Percentiles rank a stretch among this genome's conserved stretches.
Conservation (phyloP, 2,797 vertebrate species). For the Myotis pilosus region DNA sequence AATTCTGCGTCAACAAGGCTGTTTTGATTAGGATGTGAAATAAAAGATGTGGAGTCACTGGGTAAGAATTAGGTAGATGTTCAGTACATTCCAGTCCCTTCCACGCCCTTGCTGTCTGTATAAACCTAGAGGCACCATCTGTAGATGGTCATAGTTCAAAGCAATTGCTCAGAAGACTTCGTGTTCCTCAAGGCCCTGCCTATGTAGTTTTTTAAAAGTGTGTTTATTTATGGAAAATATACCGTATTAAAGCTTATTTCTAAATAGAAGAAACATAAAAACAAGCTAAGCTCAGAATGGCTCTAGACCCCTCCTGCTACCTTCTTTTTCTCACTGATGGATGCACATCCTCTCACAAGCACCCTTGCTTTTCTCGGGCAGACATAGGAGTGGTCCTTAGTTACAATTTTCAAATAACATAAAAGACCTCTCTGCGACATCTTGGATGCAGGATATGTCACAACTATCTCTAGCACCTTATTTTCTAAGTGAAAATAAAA, state of each 20-base stretch:
- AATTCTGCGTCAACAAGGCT: background rate
- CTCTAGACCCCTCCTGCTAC: background rate
- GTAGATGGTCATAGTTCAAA: background rate
- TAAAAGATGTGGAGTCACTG: background rate
- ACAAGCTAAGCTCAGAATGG: background rate
- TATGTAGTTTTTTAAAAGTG: background rate
- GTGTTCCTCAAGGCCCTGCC: background rate
- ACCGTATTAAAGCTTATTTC: background rate
- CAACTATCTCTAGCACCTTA: background rate
- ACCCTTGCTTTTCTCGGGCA: background rate
- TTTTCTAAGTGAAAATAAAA: conserved; percentile 24
- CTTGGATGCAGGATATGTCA: background rate
- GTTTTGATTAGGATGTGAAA: background rate
- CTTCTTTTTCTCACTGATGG: background rate
- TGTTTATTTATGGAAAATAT: background rate
- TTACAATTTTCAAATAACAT: background rate
- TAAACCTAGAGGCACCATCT: background rate
- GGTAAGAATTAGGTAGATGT: background rate
- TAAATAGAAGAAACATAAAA: background rate
- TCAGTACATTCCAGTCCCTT: background rate
- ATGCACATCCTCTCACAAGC: background rate
- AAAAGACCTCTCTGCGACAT: background rate
- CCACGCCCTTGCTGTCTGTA: background rate
- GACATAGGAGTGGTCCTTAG: background rate
- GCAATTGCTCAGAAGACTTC: background rate